Base-by-base conservation (phyloP, 2,797 vertebrate genomes). In the Synanceia verrucosa region DNA sequence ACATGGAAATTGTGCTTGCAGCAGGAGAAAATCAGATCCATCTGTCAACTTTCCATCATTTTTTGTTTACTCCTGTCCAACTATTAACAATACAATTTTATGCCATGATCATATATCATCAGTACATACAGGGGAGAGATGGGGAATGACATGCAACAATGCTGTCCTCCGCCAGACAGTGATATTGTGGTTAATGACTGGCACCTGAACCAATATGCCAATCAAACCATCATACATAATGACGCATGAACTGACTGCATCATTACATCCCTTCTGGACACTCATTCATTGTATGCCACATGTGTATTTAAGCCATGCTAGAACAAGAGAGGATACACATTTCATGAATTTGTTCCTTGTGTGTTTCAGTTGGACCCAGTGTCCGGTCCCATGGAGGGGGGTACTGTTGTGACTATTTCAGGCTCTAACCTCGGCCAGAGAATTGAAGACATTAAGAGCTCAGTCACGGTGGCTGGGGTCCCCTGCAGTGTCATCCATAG, bases 381-480 rank as follows among this genome's bases (percentile, higher is more conserved):
- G 46, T 96, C 96, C 4, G 97, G 97, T 50, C 96, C 96, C 6
- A 78, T 96, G 16, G 97, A 99, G 36, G 98, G 97, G 9, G 96
- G 96, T 19, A 99, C 97, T 31, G 93, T 95, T 8, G 90, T 99
- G 83, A 99, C 98, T 65, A 97, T 99, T 90, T 95, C 94, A n/a
- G 98, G 98, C 73, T 99, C 97, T 24, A 98, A 99, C 93, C 95
- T 99, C 50, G 98, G 98, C 66, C 98, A 97, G 87, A 95, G 95
- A 57, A 94, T 96, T 13, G 95, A 96, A 86, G 97, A 99, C 72
- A 96, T 99, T 85, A 92, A 95, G 88, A 90, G 94, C 90, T 96
- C 93, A 0, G 97, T 99, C 78, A 93, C 84, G 3, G 95, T 99
- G 46, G 97, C 96, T 1, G 96, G 96, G 48, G 92, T 97, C 60